These are phyloP conservation scores for Mirounga angustirostris DNA, from an alignment of 2,113 vertebrate species.

Conservation along the genomic window DNA sequence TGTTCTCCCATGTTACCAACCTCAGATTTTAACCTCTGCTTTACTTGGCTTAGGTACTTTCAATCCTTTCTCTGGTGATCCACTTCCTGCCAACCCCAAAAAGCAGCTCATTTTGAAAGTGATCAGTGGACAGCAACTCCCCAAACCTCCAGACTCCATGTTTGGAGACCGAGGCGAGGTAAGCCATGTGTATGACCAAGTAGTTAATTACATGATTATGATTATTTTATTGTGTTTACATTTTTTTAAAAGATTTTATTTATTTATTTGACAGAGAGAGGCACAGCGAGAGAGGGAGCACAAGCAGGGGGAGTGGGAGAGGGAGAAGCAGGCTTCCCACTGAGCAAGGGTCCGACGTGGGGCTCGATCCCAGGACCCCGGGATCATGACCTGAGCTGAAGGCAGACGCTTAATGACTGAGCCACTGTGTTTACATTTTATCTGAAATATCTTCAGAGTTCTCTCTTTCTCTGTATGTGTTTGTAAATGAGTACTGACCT, in stretches of 20 bases:
- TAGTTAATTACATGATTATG: background rate
- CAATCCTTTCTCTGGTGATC: slow-evolving; percentile 95
- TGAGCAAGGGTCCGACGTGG: too few species aligned
- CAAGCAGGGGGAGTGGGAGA: too few species aligned
- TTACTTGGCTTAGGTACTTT: slow-evolving; percentile 91
- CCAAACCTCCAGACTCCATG: slow-evolving; percentile 98
- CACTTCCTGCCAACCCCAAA: slow-evolving; percentile 96
- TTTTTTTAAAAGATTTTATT: background rate
- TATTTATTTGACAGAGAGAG: too few species aligned
- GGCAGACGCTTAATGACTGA: too few species aligned
- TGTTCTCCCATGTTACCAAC: background rate
- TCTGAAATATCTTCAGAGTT: background rate
- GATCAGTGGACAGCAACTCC: slow-evolving; percentile 98
- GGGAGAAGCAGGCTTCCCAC: too few species aligned
- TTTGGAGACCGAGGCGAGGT: slow-evolving; percentile 98
- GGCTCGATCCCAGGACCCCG: too few species aligned
- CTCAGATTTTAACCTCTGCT: background rate
- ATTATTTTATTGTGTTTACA: background rate
- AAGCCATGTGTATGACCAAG: slow-evolving; percentile 17
- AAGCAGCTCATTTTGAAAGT: slow-evolving; percentile 98
- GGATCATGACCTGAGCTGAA: too few species aligned
- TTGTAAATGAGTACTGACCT: background rate
- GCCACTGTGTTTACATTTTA: background rate
- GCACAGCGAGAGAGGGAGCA: too few species aligned
- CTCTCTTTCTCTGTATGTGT: background rate